phyloP scores from a whole-genome alignment of 2,113 vertebrate species.

The Myiozetetes cayanensis region DNA sequence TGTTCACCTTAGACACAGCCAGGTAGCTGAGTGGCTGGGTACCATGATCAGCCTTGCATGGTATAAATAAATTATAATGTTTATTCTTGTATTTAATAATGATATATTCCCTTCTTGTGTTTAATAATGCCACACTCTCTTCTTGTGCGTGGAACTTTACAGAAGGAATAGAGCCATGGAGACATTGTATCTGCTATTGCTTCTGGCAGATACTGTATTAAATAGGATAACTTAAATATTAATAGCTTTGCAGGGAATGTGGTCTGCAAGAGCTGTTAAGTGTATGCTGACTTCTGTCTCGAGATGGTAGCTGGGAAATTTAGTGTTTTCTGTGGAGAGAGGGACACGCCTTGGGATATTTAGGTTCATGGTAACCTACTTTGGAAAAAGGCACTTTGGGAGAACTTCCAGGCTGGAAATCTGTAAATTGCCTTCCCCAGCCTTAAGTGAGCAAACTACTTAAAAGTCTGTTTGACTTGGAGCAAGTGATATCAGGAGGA shows the following conservation, averaged over 20 bases:
- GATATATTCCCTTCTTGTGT: neutral
- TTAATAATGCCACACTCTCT: neutral
- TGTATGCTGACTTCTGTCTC: neutral
- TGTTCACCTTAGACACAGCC: neutral
- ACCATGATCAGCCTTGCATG: neutral
- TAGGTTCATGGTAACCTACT: slow-evolving; percentile 23
- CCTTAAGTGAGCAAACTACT: neutral
- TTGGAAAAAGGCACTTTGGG: neutral
- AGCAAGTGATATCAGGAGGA: neutral
- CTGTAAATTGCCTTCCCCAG: neutral
- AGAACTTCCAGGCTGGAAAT: neutral
- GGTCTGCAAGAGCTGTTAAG: neutral
- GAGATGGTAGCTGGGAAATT: neutral
- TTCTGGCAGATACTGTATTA: slow-evolving; percentile 39
- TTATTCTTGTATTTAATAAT: neutral
- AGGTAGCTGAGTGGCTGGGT: neutral
- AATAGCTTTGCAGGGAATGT: slow-evolving; percentile 17
- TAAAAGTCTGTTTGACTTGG: neutral
- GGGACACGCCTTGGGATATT: neutral
- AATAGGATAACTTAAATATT: slow-evolving; percentile 38
- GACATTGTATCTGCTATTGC: neutral
- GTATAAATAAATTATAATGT: neutral
- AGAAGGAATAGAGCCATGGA: neutral
- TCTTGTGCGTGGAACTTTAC: neutral
- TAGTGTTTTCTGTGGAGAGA: neutral